phyloP scores from a whole-genome alignment of 2,888 invertebrate species.

The Pollenia angustigena region DNA sequence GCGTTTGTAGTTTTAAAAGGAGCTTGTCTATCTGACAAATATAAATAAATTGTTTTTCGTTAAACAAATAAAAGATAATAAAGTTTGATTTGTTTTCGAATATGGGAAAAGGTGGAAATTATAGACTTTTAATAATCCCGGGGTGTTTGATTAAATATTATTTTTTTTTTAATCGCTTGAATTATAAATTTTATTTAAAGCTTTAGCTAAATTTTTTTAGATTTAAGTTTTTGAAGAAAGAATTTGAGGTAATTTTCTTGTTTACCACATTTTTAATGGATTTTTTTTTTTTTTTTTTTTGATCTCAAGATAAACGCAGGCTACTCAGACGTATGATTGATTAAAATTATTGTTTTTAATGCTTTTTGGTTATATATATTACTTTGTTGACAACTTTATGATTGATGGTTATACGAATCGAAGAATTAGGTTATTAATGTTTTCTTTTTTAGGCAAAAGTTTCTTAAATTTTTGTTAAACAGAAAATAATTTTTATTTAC shows the following conservation, averaged over 20 bases:
- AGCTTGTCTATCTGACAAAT: neutral
- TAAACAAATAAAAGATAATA: slow-evolving; percentile 4
- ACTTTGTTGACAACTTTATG: neutral
- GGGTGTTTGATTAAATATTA: no score
- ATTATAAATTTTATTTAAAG: no score
- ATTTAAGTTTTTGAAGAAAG: no score
- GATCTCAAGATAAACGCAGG: neutral
- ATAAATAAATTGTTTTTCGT: neutral
- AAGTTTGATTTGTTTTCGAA: neutral
- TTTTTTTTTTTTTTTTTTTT: neutral
- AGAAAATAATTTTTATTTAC: no score
- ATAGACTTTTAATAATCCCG: neutral
- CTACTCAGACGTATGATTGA: slow-evolving; percentile 1
- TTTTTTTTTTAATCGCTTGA: no score
- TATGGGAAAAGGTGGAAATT: neutral
- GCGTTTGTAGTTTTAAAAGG: neutral
- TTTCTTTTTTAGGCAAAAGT: no score
- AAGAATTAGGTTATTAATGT: no score
- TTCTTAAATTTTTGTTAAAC: no score
- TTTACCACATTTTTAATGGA: neutral
- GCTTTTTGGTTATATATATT: neutral
- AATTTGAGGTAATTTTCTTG: no score
- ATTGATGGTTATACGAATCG: neutral
- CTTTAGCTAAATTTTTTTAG: no score
- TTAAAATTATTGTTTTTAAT: neutral